These are phyloP conservation scores for Plectrocnemia conspersa DNA, from an alignment of 1,140 invertebrate species.

Conservation along the genomic window DNA sequence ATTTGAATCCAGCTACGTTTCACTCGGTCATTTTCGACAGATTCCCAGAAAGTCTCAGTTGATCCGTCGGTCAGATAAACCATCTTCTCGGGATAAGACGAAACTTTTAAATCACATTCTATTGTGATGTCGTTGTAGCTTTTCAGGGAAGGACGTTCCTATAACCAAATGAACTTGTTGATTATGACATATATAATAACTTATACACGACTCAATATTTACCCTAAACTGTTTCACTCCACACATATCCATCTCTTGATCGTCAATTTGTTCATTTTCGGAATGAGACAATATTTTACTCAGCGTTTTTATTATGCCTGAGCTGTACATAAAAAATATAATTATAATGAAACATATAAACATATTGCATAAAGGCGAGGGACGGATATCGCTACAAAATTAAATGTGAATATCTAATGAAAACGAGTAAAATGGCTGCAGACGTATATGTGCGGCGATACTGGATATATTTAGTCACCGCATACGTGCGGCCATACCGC, in stretches of 20 bases:
- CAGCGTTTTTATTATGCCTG: slow-evolving; percentile 42
- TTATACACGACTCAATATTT: neutral
- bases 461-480: too few species aligned
- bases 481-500: too few species aligned
- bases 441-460: too few species aligned
- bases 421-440: too few species aligned
- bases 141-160: slow-evolving; percentile 37
- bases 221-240: too few species aligned
- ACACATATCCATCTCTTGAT: too few species aligned
- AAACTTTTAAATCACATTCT: slow-evolving; percentile 77
- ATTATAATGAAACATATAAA: neutral
- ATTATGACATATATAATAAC: neutral
- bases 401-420: too few species aligned
- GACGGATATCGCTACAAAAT: too few species aligned
- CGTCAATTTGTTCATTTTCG: slow-evolving; percentile 65
- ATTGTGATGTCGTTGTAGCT: slow-evolving; percentile 58
- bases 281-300: slow-evolving; percentile 92
- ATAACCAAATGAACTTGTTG: neutral
- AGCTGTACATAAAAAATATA: slow-evolving; percentile 9
- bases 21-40: slow-evolving; percentile 92
- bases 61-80: slow-evolving; percentile 88
- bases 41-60: slow-evolving; percentile 99
- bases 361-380: neutral
- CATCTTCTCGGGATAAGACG: slow-evolving; percentile 90
- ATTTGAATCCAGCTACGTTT: slow-evolving; percentile 71